Base-by-base conservation (phyloP, 1,140 invertebrate species). In the Drosophila asahinai region DNA sequence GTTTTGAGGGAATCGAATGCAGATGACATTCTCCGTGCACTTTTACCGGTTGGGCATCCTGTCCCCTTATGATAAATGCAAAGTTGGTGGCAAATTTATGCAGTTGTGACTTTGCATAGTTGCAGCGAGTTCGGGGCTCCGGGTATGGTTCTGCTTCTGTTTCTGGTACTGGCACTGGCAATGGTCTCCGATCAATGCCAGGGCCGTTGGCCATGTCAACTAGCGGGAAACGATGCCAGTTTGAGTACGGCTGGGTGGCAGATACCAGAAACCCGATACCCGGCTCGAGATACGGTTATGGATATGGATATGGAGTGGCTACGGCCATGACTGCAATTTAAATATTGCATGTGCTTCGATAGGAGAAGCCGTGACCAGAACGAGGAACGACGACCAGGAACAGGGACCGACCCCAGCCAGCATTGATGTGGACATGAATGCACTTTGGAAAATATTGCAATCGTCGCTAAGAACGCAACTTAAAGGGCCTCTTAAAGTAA, bases 171-270 rank as follows among this genome's bases (percentile, higher is more conserved):
- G 52, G 27, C 1, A 36, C 52, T 55, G 52, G 27, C 3, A 36
- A 30, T 55, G 22, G 30, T 62, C 57, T 63, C 40, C 15, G 40
- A 89, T 83, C 83, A 87, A 89, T 83, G 84, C 83, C 83, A 80
- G 70, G 84, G 81, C 83, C 84, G 80, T 67, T 71, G 72, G 83
- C 80, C 80, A 77, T 83, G 84, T 89, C 83, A 89, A 68, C 78
- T 78, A 22, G 74, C 58, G 64, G 57, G 27, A 27, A 60, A 49
- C 19, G 71, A 27, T 48, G 49, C 27, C 43, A 47, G 40, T 47
- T 38, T 60, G 36, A 47, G 30, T 47, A 12, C 55, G 57, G 45
- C 52, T 17, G 59, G 52, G 27, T 47, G 63, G 59, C 52, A 62
- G 70, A 64, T 73, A 59, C 52, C 67, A 62, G 70, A 64, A 72